Conservation (phyloP, 2,888 invertebrate genomes). For the Agonopterix subpropinquella region DNA sequence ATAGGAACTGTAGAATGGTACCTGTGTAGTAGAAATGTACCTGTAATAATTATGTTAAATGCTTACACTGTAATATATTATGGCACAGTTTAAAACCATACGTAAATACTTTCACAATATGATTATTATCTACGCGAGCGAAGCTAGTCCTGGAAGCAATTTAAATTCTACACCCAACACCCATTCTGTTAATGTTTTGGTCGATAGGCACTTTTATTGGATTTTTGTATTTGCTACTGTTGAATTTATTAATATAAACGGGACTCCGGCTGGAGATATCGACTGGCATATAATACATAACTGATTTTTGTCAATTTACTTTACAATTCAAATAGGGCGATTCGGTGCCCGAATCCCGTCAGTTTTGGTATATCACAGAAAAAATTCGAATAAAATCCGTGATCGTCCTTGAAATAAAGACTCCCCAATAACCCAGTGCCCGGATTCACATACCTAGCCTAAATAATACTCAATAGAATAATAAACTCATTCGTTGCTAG, state of each 20-base stretch:
- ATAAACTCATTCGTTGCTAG: no score
- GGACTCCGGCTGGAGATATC: constrained; percentile 21
- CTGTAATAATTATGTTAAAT: no score
- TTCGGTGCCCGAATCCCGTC: constrained; percentile 25
- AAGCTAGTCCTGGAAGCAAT: no score
- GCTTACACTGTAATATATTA: no score
- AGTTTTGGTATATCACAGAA: constrained; percentile 14
- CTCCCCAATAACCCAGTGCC: constrained; percentile 52
- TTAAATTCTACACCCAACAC: no score
- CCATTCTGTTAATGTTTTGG: no score
- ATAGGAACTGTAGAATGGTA: no score
- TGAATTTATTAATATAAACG: constrained; percentile 57
- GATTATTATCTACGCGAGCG: no score
- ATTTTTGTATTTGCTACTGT: constrained; percentile 22
- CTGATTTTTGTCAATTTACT: constrained; percentile 50
- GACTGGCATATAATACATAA: constrained; percentile 40
- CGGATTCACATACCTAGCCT: constrained; percentile 21
- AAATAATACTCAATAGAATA: neutral
- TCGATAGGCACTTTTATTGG: no score
- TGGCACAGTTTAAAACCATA: no score
- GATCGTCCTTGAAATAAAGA: constrained; percentile 37
- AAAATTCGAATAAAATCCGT: constrained; percentile 27
- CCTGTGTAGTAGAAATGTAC: no score
- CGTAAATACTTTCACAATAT: no score
- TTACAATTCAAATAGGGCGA: constrained; percentile 53